Percentiles rank a stretch among this genome's conserved stretches.
phyloP scores from a whole-genome alignment of 2,888 invertebrate genomes.

The Trisateles emortualis region DNA sequence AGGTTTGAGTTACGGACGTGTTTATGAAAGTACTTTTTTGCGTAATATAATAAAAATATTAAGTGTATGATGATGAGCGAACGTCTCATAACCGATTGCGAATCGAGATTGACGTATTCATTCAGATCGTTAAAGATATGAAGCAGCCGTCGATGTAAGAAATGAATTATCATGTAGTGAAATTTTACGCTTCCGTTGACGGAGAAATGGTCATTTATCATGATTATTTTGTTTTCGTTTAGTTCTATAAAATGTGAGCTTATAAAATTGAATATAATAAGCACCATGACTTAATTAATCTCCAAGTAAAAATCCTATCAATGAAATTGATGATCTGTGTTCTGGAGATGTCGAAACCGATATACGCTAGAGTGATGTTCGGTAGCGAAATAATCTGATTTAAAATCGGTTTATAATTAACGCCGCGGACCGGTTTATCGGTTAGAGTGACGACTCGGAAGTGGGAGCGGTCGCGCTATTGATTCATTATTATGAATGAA shows the following conservation, averaged over 20 bases:
- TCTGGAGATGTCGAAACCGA: slow-evolving; percentile 69
- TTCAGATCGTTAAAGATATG: slow-evolving; percentile 63
- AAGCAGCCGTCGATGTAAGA: slow-evolving; percentile 49
- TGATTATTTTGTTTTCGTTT: slow-evolving; percentile 32
- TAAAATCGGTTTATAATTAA: slow-evolving; percentile 81
- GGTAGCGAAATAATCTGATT: slow-evolving; percentile 81
- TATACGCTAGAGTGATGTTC: slow-evolving; percentile 67
- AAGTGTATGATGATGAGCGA: slow-evolving; percentile 46
- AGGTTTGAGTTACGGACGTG: slow-evolving; percentile 64
- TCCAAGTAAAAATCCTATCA: slow-evolving; percentile 69
- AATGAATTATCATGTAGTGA: slow-evolving; percentile 65
- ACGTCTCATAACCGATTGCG: slow-evolving; percentile 58
- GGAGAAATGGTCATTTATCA: slow-evolving; percentile 50
- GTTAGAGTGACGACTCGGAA: slow-evolving; percentile 70
- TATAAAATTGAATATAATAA: slow-evolving; percentile 64
- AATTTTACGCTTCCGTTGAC: slow-evolving; percentile 61
- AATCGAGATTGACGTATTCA: slow-evolving; percentile 72
- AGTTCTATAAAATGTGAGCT: slow-evolving; percentile 46
- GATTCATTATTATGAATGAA: slow-evolving; percentile 84
- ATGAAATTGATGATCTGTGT: slow-evolving; percentile 73
- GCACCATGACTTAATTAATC: slow-evolving; percentile 69
- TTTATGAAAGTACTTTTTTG: slow-evolving; percentile 58
- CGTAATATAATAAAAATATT: slow-evolving; percentile 56
- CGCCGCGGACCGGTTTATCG: slow-evolving; percentile 73
- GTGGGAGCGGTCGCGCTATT: slow-evolving; percentile 68